A percentile compares a stretch with the other conserved stretches of the same genome.
These are phyloP conservation scores for Amblyteles armatorius DNA, from an alignment of 2,888 invertebrate species.

Conservation along the genomic window DNA sequence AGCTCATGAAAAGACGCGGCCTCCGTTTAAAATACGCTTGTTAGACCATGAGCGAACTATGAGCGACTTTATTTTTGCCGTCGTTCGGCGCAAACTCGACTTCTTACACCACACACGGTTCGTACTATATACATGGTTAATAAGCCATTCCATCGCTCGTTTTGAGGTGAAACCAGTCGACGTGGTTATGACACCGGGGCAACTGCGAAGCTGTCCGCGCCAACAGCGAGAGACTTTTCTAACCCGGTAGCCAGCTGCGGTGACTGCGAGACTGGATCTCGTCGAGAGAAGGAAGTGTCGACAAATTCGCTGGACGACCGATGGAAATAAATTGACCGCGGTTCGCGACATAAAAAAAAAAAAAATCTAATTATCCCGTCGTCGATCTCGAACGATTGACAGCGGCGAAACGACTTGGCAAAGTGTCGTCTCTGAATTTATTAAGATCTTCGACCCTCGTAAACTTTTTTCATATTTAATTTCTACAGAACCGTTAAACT, in stretches of 20 bases:
- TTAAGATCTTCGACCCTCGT: background rate
- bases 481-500: no score
- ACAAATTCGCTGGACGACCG: conserved; percentile 4
- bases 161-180: conserved; percentile 73
- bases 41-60: background rate
- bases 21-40: conserved; percentile 26
- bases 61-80: conserved; percentile 56
- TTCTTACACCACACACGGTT: conserved; percentile 26
- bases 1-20: conserved; percentile 11
- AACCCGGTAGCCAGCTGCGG: conserved; percentile 48
- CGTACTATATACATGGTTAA: conserved; percentile 41
- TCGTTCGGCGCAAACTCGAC: conserved; percentile 61
- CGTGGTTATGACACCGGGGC: conserved; percentile 68
- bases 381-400: background rate
- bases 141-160: conserved; percentile 61
- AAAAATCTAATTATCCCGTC: background rate
- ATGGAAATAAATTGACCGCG: background rate
- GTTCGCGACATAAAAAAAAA: background rate
- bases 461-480: background rate
- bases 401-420: background rate
- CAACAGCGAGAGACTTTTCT: conserved; percentile 29
- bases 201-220: conserved; percentile 53
- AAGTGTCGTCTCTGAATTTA: background rate
- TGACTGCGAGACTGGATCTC: conserved; percentile 22
- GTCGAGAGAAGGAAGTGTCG: conserved; percentile 23